Evolutionary conservation across 2,888 invertebrate species (phyloP), one percentile per base, ranked within the genome.

Genomic region (Mythimna albipuncta): DNA sequence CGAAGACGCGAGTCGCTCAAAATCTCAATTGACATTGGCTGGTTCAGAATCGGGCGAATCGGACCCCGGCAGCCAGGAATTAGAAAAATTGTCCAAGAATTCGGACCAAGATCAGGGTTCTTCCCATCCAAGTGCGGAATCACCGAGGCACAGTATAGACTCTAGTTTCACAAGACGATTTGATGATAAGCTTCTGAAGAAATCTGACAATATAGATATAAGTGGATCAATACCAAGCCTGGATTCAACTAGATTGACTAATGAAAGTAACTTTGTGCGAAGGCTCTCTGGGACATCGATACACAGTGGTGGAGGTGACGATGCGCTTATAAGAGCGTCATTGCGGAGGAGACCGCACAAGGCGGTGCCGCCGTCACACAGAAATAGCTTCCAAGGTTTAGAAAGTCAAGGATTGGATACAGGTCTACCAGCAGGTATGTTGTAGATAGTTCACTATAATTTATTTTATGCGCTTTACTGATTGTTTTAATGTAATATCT

Each of bases 1-100:
- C 87, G 98, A 98, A 88, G 97, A 97, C 75, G 96, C 97, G 0
- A 96, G 97, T 84, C 94, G 97, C 67, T 97, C 97, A 0, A 97
- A 97, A 85, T 97, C 97, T 0, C 97, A 97, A 86, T 95, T 97
- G 76, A 97, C 97, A 7, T 92, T 97, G 64, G 96, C 96, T 11
- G 97, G 97, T 41, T 97, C 97, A 6, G 97, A 97, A 90, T 98
- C 98, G 0, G 98, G 97, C 26, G 98, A 98, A 91, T 98, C 98
- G 0, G 98, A 98, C 88, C 98, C 97, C 64, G 98, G 98, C 80
- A 96, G 96, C 63, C 98, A 98, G 86, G 98, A 96, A 55, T 91
- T 97, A 1, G 97, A 97, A 76, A 97, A 97, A 75, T 91, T 94
- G 76, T 97, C 91, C 74, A 97, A 94, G 94, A 96, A 74, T 88